Evolutionary conservation across 64 coral and sea anemone genomes (phyloP), one percentile per base, ranked within the genome.

Genomic region (Actinia tenebrosa): DNA sequence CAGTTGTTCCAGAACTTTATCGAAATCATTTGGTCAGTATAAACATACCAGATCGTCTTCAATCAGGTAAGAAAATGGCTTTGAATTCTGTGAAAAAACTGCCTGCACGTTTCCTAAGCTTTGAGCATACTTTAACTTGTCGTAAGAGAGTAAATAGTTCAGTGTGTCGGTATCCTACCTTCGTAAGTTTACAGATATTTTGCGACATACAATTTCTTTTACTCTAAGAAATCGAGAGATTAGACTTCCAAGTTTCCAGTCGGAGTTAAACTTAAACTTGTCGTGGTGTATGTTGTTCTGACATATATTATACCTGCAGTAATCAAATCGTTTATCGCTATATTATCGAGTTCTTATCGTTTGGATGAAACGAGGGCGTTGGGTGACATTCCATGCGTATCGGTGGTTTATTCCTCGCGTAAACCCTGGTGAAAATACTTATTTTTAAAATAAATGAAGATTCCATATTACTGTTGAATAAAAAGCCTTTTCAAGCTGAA

Each of bases 1-100:
- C 16, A 18, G 79, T 75, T 75, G 20, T 45, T 81, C 79, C 44
- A 81, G 79, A 75, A 27, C 26, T 75, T 75, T 75, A 75, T 81
- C 44, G 27, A 81, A 50, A 53, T 22, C 18, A 14, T 81, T 81
- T 81, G 79, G 45, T 53, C 1, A 53, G 44, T 81, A 16, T 50
- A 4, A 50, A 16, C 7, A 23, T 22, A 52, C 30, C 44, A 81
- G 11, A n/a, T 50, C 44, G 2, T 50, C 17, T 81, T 14, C 16
- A 37, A 50, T 4, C 50, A 81, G 44, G 79, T 81, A 75, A 75
- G 69, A 53, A 45, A 50, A 81, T 79, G 43, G 45, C 50, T 50
- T 50, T 50, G 43, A 81, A 5, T 50, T 81, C 16, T 50, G 10
- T 50, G 37, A 50, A 4, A 53, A 22, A 81, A 7, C 22, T 81